Percentiles rank a stretch among this genome's conserved stretches.
These are phyloP conservation scores for Variabilichromis moorii DNA, from an alignment of 2,113 vertebrate genomes.

Conservation along the genomic window DNA sequence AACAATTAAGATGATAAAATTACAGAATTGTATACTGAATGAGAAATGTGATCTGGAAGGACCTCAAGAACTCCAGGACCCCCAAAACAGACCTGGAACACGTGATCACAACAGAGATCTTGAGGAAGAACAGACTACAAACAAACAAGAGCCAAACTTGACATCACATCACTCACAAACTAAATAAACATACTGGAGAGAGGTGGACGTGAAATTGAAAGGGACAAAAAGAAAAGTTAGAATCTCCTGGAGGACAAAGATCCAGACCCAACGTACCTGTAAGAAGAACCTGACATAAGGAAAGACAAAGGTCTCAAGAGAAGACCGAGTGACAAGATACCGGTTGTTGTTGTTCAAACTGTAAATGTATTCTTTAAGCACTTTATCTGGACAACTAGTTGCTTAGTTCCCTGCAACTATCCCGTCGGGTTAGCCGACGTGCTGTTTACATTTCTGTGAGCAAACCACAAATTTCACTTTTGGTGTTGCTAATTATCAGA, in stretches of 20 bases:
- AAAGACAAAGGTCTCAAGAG: neutral
- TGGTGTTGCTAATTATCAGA: neutral
- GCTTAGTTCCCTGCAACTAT: neutral
- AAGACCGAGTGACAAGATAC: neutral
- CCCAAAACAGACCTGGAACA: neutral
- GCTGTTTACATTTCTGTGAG: constrained; percentile 12
- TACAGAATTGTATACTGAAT: neutral
- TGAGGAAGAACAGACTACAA: neutral
- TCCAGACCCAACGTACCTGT: neutral
- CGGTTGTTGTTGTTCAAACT: neutral
- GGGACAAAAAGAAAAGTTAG: neutral
- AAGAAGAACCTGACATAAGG: neutral
- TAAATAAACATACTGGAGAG: neutral
- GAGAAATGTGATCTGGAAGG: neutral
- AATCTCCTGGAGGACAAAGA: neutral
- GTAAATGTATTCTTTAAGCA: neutral
- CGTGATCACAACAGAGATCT: neutral
- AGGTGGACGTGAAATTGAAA: neutral
- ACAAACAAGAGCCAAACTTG: neutral
- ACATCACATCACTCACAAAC: neutral
- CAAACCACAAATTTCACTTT: neutral
- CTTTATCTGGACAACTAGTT: neutral
- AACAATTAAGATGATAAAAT: neutral
- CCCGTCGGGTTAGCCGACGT: neutral
- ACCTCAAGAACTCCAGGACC: neutral